phyloP scores from a whole-genome alignment of 2,797 vertebrate genomes.

The Lerista edwardsae region DNA sequence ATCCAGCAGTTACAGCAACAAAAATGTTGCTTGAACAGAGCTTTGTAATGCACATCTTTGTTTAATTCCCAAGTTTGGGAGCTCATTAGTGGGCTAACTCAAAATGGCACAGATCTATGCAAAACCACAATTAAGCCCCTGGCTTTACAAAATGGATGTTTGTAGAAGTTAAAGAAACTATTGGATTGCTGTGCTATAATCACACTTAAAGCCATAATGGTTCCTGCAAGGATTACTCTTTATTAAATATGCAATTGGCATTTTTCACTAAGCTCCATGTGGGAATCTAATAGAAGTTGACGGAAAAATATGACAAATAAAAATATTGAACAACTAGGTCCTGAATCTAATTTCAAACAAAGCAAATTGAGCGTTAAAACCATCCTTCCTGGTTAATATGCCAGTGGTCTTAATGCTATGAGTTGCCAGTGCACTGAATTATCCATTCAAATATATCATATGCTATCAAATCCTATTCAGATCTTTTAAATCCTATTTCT shows the following conservation, averaged over 20 bases:
- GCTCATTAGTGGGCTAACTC: conserved; percentile 38
- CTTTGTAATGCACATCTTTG: conserved; percentile 28
- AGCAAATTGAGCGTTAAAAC: conserved; percentile 47
- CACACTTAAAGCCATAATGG: conserved; percentile 55
- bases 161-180: conserved; percentile 50
- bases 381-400: conserved; percentile 24
- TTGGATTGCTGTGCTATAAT: conserved; percentile 49
- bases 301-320: conserved; percentile 55
- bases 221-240: conserved; percentile 60
- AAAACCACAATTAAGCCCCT: conserved; percentile 45
- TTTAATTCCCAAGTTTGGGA: conserved; percentile 38
- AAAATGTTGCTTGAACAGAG: conserved; percentile 24
- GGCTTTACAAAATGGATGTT: conserved; percentile 48
- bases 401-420: conserved; percentile 3
- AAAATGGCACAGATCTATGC: conserved; percentile 30
- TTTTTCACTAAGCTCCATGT: conserved; percentile 52
- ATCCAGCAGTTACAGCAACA: conserved; percentile 10
- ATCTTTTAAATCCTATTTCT: conserved; percentile 8
- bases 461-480: neutral
- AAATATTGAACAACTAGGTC: conserved; percentile 53
- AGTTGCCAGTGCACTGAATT: conserved; percentile 33
- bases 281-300: conserved; percentile 45
- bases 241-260: conserved; percentile 59
- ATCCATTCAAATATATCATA: conserved; percentile 12
- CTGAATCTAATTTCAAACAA: conserved; percentile 55